Evolutionary conservation across 1,140 invertebrate genomes (phyloP), one percentile per base, ranked within the genome.

Genomic region (Branchinecta lindahli): DNA sequence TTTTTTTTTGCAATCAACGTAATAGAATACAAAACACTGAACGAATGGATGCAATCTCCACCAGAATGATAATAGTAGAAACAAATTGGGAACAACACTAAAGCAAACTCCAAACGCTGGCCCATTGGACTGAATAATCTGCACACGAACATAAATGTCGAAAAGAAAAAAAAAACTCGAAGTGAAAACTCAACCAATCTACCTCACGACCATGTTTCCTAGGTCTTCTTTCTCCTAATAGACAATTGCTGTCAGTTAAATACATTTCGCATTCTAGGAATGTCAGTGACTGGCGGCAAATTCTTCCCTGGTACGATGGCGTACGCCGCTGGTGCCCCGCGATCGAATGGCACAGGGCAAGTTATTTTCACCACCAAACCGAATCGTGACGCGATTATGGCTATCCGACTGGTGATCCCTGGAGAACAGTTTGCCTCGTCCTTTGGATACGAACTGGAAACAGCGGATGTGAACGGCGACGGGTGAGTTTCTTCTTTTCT

Each of bases 401-500:
- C 84, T 20, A 82, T 87, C 7, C 81, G 81, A 8, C 75, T 87
- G 45, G 83, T 85, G 44, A 79, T 93, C 3, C 84, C 84, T 69
- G 91, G 91, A 0, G 89, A 93, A 80, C 89, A 91, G 78, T 90
- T 93, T 76, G 90, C 86, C 1, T 92, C 89, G 5, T 91, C 88
- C 77, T 96, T 90, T 78, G 92, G 93, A 66, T 95, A 94, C 76
- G 89, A 92, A 81, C 79, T 95, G 7, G 81, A 88, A 7, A 84
- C 87, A 6, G 86, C 88, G 18, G 92, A 96, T 80, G 80, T 94
- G 6, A 93, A 96, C 77, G 88, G 88, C 10, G 92, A 96, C 78
- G 85, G 85, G 86, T 91, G 82, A 80, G 80, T 77, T 46, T 46
- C 52, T 61, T 73, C 67, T 70, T 33, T 68, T 20, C 45, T 18